phyloP scores from a whole-genome alignment of 2,888 invertebrate species.

The Scaptomyza caliginosa region DNA sequence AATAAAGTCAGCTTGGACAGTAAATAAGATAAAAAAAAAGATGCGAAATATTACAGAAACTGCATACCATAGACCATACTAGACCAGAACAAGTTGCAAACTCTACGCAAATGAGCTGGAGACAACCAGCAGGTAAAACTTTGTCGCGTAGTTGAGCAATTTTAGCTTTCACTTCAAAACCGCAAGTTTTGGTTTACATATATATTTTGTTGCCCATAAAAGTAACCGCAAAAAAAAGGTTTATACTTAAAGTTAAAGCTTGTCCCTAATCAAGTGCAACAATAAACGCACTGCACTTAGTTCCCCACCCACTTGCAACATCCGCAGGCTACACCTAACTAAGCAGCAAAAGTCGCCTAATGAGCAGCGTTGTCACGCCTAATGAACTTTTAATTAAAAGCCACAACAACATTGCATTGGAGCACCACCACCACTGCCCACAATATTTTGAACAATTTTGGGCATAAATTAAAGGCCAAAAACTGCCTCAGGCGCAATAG shows the following conservation, averaged over 20 bases:
- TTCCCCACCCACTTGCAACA: background rate
- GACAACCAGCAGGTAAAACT: slow-evolving; percentile 43
- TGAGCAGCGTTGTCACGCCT: slow-evolving; percentile 69
- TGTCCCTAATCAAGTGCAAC: slow-evolving; percentile 69
- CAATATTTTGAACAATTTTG: slow-evolving; percentile 66
- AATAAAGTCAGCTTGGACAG: slow-evolving; percentile 60
- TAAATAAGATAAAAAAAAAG: slow-evolving; percentile 3
- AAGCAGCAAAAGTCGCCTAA: slow-evolving; percentile 53
- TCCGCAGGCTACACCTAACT: too few relatives aligned
- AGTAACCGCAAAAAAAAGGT: slow-evolving; percentile 22
- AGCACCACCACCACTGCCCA: slow-evolving; percentile 22
- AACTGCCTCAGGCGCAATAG: slow-evolving; percentile 19
- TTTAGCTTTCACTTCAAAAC: slow-evolving; percentile 32
- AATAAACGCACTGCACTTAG: slow-evolving; percentile 43
- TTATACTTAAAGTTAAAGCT: slow-evolving; percentile 45
- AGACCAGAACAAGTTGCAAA: slow-evolving; percentile 17
- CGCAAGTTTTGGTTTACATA: slow-evolving; percentile 13
- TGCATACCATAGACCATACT: background rate
- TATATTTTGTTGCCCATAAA: slow-evolving; percentile 42
- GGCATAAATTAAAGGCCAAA: slow-evolving; percentile 58
- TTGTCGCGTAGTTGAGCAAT: slow-evolving; percentile 51
- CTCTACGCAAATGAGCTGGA: slow-evolving; percentile 54
- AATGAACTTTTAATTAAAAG: slow-evolving; percentile 79
- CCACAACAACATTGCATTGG: slow-evolving; percentile 41
- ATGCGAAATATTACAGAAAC: background rate